Base-by-base conservation (phyloP, 2,113 vertebrate genomes). In the Cyprinodon variegatus region DNA sequence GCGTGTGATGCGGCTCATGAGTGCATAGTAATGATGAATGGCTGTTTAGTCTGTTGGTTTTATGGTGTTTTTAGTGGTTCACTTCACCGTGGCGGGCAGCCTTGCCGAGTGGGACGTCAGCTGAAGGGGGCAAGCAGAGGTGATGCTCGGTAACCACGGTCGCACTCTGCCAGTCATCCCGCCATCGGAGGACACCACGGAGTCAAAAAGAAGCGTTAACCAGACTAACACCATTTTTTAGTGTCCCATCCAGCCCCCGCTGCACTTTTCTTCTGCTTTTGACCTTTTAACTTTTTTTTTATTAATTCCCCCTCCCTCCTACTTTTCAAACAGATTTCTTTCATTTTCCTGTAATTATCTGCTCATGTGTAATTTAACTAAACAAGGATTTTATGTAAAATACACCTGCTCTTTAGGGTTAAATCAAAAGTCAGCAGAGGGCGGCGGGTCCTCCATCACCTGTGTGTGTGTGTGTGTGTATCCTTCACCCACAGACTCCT, bases 11-110 rank as follows among this genome's bases (percentile, higher is more conserved):
- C 80, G 72, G 82, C 83, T 86, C 81, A 72, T 89, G 84, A 79
- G 85, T 89, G 90, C 73, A 62, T 79, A 39, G 86, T 92, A 83
- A 92, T 92, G 92, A 93, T 90, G 90, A 92, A 93, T 87, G 87
- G 87, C 86, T 94, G 92, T 93, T 93, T 93, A 93, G 93, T 94
- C 93, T 93, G 88, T 91, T 73, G 94, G 83, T 86, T 93, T 93
- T 93, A 94, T 90, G 80, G 85, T 74, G 82, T 90, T 91, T 29
- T 88, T 86, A 91, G 93, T 86, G 90, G 87, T 88, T 83, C 76
- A 9, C 83, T 89, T 86, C 78, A 81, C 81, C 77, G 72, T 85
- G 87, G 86, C 85, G 75, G 86, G 84, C 84, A 45, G 88, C 73
- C 79, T 76, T 61, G 5, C 79, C 60, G 79, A 72, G 80, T 69